These are phyloP conservation scores for Macrobrachium nipponense DNA, from an alignment of 1,140 invertebrate species.

Conservation along the genomic window DNA sequence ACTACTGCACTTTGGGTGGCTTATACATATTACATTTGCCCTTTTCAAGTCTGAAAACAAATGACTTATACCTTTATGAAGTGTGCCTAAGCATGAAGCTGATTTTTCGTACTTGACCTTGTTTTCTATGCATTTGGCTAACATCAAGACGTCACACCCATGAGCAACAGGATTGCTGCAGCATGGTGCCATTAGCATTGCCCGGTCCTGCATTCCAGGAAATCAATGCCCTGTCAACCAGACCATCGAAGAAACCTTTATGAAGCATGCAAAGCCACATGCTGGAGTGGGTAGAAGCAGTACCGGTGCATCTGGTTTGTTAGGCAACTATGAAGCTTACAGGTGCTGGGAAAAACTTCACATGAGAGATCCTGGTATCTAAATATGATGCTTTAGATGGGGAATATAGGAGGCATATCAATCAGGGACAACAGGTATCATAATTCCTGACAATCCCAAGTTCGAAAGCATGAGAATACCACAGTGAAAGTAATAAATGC, in stretches of 20 bases:
- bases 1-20: neutral
- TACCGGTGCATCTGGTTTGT: slow-evolving; percentile 1
- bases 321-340: neutral
- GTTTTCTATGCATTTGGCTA: neutral
- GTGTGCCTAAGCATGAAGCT: neutral
- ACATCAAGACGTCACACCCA: slow-evolving; percentile 1
- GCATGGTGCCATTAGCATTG: neutral
- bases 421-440: neutral
- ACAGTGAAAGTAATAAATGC: neutral
- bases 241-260: slow-evolving; percentile 22
- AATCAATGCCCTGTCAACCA: slow-evolving; percentile 13
- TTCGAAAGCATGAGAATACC: neutral
- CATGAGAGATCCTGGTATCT: slow-evolving; percentile 16
- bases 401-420: neutral
- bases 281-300: neutral
- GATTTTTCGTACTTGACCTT: neutral
- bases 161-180: neutral
- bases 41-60: neutral
- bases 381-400: neutral
- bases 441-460: neutral
- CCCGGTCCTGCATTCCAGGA: neutral
- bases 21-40: neutral
- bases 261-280: slow-evolving; percentile 28
- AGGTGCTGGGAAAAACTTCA: neutral
- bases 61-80: neutral